Base-by-base conservation (phyloP, 1,140 invertebrate genomes). In the Ips typographus region DNA sequence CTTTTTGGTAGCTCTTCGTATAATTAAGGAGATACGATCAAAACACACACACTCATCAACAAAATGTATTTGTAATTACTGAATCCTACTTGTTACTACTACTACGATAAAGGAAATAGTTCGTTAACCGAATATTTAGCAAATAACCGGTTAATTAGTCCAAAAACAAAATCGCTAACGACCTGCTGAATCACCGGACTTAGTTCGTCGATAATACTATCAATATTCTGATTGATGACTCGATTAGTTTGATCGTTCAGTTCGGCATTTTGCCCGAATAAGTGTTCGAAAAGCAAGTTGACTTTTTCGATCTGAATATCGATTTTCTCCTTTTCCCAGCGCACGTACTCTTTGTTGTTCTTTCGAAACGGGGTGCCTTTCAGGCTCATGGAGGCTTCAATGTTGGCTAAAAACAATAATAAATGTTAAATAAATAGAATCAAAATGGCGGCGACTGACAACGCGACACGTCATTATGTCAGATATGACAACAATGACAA, bases 221-320 rank as follows among this genome's bases (percentile, higher is more conserved):
- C 65, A 49, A 74, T 67, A 60, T 76, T 76, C n/a, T 76, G 65
- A 53, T 76, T 76, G 5, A 76, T 72, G 36, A 74, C 64, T 61
- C 64, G 64, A 43, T 76, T 76, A 8, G 73, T 73, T 67, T 72
- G 73, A 5, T 67, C 73, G 81, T 72, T 82, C 79, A 74, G 37
- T 38, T 67, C 59, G 7, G 52, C 52, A 51, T 74, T 74, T 40
- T 77, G 77, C n/a, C 82, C 80, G 79, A 76, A 66, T 5, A 72
- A 47, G 3, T 58, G 44, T 6, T 71, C 71, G 40, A 74, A 74
- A 3, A 56, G 56, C 39, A 72, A 38, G 53, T 70, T 7, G 22
- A 49, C 49, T 40, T 68, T 57, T 4, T 62, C 73, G 8, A 76
- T 44, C 5, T 70, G 53, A 36, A 74, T 63, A 38, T 65, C 69